A percentile compares a stretch with the other conserved stretches of the same genome.
Conservation (phyloP, 2,797 vertebrate species). For the Urophycis tenuis region DNA sequence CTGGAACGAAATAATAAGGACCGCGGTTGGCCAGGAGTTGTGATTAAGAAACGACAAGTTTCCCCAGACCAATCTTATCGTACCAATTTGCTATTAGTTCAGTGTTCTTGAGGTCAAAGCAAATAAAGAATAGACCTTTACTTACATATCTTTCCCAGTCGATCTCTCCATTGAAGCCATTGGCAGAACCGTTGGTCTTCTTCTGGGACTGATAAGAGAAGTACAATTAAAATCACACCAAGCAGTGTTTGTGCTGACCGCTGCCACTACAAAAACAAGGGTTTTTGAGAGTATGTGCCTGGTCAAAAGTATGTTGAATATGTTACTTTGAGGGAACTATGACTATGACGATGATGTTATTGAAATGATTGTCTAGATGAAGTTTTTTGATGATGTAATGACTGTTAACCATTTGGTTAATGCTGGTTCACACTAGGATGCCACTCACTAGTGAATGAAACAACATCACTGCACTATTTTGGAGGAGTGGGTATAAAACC, state of each 20-base stretch:
- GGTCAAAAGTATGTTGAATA: neutral
- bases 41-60: neutral
- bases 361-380: neutral
- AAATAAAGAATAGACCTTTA: slow-evolving; percentile 32
- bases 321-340: neutral
- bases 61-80: neutral
- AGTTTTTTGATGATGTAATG: neutral
- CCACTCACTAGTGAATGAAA: neutral
- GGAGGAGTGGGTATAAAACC: neutral
- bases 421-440: neutral
- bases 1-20: neutral
- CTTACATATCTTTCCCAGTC: slow-evolving; percentile 99
- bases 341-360: neutral
- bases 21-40: neutral
- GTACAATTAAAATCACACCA: slow-evolving; percentile 25
- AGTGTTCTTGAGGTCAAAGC: neutral
- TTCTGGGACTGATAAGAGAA: slow-evolving; percentile 73
- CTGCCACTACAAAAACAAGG: neutral
- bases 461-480: neutral
- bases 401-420: neutral
- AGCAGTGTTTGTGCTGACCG: neutral
- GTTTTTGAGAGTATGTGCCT: neutral
- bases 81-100: neutral
- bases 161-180: slow-evolving; percentile 95
- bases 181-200: slow-evolving; percentile 89